A percentile compares a stretch with the other conserved stretches of the same genome.
These are phyloP conservation scores for Stictocephala bisonia DNA, from an alignment of 2,888 invertebrate genomes.

Conservation along the genomic window DNA sequence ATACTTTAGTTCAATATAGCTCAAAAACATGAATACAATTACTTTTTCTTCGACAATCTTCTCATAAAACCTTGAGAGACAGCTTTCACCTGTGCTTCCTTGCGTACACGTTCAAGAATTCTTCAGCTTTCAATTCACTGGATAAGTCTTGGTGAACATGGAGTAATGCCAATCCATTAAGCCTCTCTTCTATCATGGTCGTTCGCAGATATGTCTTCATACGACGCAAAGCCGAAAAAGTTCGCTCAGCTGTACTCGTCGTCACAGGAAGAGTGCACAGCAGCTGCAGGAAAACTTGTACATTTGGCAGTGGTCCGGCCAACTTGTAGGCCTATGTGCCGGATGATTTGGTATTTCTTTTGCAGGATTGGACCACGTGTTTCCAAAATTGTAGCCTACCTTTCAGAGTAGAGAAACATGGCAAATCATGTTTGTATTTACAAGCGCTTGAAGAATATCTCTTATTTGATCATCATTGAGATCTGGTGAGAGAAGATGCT, in stretches of 20 bases:
- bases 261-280: conserved; percentile 28
- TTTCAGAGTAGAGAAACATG: conserved; percentile 12
- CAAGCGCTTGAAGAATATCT: background rate
- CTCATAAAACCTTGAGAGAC: no score
- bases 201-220: no score
- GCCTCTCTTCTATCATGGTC: no score
- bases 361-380: conserved; percentile 4
- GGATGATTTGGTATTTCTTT: conserved; percentile 16
- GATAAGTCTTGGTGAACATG: no score
- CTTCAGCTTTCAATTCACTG: no score
- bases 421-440: conserved; percentile 20
- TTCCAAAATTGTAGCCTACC: conserved; percentile 21
- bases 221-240: no score
- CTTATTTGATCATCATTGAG: background rate
- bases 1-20: no score
- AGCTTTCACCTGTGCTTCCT: no score
- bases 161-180: no score
- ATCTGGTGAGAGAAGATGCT: background rate
- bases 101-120: no score
- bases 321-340: background rate
- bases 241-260: conserved; percentile 5
- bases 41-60: no score
- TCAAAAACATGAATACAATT: no score
- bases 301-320: conserved; percentile 5
- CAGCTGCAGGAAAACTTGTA: conserved; percentile 7